A percentile compares a stretch with the other conserved stretches of the same genome.
These are phyloP conservation scores for Stegodyphus dumicola DNA, from an alignment of 1,140 invertebrate species.

Conservation along the genomic window DNA sequence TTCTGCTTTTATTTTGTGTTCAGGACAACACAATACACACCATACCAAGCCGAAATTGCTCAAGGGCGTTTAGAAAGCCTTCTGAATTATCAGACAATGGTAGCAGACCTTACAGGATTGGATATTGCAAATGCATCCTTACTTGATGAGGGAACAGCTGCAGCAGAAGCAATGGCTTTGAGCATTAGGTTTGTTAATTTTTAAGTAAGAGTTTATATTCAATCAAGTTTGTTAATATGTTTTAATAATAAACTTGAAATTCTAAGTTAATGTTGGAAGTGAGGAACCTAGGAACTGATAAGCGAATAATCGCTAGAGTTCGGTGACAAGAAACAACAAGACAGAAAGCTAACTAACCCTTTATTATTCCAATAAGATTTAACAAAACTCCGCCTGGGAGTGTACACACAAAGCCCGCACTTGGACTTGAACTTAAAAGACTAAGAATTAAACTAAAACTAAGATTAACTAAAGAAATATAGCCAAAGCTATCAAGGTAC, in stretches of 20 bases:
- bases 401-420: too few species aligned
- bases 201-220: not conserved
- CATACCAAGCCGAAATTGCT: conserved; percentile 87
- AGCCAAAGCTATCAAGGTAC: too few species aligned
- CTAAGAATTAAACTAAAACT: too few species aligned
- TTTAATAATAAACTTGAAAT: not conserved
- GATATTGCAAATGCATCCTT: conserved; percentile 96
- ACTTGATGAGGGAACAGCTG: conserved; percentile 96
- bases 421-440: too few species aligned
- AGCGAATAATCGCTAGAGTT: too few species aligned
- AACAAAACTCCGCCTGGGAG: too few species aligned
- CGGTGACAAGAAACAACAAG: too few species aligned
- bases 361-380: too few species aligned
- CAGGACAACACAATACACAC: conserved; percentile 77
- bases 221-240: not conserved
- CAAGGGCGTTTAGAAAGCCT: conserved; percentile 95
- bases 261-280: too few species aligned
- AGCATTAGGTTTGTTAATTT: conserved; percentile 76
- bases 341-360: too few species aligned
- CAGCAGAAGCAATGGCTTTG: conserved; percentile 94
- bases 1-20: conserved; percentile 9
- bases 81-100: conserved; percentile 98
- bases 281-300: too few species aligned
- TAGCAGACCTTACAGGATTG: conserved; percentile 93
- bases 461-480: too few species aligned